phyloP scores from a whole-genome alignment of 2,113 vertebrate species.

The Promerops cafer region DNA sequence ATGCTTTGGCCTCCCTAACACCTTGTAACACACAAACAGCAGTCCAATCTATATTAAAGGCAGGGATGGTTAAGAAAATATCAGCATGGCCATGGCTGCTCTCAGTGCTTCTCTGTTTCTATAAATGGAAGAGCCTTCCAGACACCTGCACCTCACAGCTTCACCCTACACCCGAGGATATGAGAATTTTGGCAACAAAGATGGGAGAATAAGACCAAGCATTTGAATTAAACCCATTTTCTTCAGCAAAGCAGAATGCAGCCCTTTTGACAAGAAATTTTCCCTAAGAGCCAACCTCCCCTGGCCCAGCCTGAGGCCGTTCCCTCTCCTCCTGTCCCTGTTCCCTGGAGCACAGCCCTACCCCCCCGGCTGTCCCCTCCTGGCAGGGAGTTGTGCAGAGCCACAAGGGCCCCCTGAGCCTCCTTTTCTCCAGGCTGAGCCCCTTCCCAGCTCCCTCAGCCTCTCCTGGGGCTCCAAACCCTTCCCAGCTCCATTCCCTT shows the following conservation, averaged over 20 bases:
- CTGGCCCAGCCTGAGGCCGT: fast-evolving
- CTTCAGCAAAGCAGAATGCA: background rate
- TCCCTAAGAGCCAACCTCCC: background rate
- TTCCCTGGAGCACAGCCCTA: background rate
- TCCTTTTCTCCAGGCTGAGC: background rate
- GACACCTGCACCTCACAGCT: background rate
- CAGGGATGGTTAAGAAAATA: background rate
- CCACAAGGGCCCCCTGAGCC: background rate
- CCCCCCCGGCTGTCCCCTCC: background rate
- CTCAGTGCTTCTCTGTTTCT: background rate
- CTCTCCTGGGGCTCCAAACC: fast-evolving
- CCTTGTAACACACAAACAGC: background rate
- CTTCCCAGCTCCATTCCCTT: fast-evolving
- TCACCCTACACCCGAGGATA: background rate
- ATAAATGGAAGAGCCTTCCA: background rate
- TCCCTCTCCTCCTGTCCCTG: background rate
- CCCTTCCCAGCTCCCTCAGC: background rate
- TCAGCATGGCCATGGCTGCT: background rate
- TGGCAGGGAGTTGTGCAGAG: background rate
- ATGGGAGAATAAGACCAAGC: background rate
- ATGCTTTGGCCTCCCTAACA: background rate
- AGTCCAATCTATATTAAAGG: background rate
- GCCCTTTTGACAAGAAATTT: background rate
- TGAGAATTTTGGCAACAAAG: background rate
- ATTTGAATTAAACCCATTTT: background rate